phyloP scores from a whole-genome alignment of 2,888 invertebrate genomes.

The Alcis repandata region DNA sequence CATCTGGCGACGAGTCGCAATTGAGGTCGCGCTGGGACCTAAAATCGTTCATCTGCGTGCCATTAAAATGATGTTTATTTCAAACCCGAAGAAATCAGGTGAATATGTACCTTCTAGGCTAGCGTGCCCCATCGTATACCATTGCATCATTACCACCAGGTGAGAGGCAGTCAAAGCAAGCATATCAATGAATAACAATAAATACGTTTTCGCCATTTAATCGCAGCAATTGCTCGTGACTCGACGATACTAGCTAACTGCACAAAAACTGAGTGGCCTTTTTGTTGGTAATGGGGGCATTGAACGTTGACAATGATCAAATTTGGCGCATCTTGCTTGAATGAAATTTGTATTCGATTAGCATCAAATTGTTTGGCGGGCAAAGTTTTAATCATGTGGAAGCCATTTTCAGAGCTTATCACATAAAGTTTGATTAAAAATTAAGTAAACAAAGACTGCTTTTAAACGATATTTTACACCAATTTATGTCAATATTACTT shows the following conservation, averaged over 20 bases:
- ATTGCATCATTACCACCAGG: too few relatives aligned
- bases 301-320: conserved; percentile 30
- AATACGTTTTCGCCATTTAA: conserved; percentile 24
- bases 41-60: conserved; percentile 19
- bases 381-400: background rate
- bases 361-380: conserved; percentile 7
- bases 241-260: conserved; percentile 30
- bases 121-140: too few relatives aligned
- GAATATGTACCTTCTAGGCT: too few relatives aligned
- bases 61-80: conserved; percentile 24
- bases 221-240: conserved; percentile 32
- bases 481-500: too few relatives aligned
- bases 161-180: too few relatives aligned
- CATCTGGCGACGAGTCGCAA: conserved; percentile 19
- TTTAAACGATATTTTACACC: too few relatives aligned
- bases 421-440: too few relatives aligned
- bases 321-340: conserved; percentile 20
- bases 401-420: background rate
- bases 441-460: too few relatives aligned
- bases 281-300: conserved; percentile 31
- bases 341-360: conserved; percentile 26
- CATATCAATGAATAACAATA: too few relatives aligned
- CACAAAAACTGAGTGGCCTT: conserved; percentile 33
- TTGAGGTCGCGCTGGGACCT: conserved; percentile 16
- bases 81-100: too few relatives aligned